These are phyloP conservation scores for Dynastes grantii DNA, from an alignment of 2,888 invertebrate genomes.

Conservation along the genomic window DNA sequence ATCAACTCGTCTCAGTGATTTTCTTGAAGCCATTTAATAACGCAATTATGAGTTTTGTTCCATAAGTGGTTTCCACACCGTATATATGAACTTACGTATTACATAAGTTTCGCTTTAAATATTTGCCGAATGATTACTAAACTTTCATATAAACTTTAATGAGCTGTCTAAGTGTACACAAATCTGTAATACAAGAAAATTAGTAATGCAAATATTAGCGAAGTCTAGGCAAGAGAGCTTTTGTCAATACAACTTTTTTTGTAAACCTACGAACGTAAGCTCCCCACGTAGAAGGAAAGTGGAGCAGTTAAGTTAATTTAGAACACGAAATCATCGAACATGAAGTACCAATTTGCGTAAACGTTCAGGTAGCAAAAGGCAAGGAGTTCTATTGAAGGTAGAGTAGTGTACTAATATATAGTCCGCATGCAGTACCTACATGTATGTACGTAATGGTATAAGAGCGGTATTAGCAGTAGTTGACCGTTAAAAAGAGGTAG, in stretches of 20 bases:
- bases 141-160: background rate
- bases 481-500: conserved; percentile 50
- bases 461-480: conserved; percentile 42
- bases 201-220: background rate
- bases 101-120: background rate
- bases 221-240: background rate
- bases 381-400: conserved; percentile 33
- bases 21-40: too few relatives aligned
- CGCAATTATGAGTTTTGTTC: too few relatives aligned
- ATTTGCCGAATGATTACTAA: background rate
- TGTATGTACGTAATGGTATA: conserved; percentile 33
- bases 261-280: background rate
- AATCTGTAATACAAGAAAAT: background rate
- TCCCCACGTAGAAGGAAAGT: background rate
- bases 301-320: conserved; percentile 48
- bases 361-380: conserved; percentile 50
- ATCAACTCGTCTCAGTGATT: too few relatives aligned
- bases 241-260: background rate
- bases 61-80: too few relatives aligned
- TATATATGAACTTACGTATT: too few relatives aligned
- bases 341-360: conserved; percentile 58
- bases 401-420: conserved; percentile 10
- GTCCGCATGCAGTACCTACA: conserved; percentile 22
- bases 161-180: background rate
- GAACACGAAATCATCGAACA: conserved; percentile 49